Base-by-base conservation (phyloP, 2,888 invertebrate species). In the Polymixis lichenea region DNA sequence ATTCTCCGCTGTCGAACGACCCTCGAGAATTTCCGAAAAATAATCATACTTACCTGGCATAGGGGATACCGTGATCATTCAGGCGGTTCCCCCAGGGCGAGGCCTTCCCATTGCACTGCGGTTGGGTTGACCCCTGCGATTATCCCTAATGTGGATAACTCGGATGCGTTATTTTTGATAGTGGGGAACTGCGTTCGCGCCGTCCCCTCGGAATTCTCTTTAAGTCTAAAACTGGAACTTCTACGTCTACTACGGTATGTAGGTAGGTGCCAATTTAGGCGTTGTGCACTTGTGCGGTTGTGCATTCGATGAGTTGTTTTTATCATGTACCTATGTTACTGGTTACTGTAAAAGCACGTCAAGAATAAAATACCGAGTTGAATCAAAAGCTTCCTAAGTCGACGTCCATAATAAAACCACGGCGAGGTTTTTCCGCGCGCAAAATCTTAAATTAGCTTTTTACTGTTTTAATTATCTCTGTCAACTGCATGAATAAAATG, bases 21-120 rank as follows among this genome's bases (percentile, higher is more conserved):
- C 19, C 25, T 65, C 46, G 25, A 7, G 7, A 25, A 46, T 8
- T 65, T 65, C 2, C 7, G 8, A 8, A 0, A 0, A 2, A 0
- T 28, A 46, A 0, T 49, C 49, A 49, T 65, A 65, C 46, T 65
- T 65, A 65, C 65, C 46, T 65, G 72, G 72, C 75, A 65, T 64
- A 72, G 66, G 78, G 43, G 71, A 71, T 25, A 66, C 75, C 75
- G 72, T 75, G 72, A 75, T 75, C 75, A 75, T 0, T 5, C 19
- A 72, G 75, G 75, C 75, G 75, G 75, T 75, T 65, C 72, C 75
- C 75, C 75, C 75, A 75, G 75, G 75, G 72, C 72, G 75, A 75
- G 75, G 65, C 64, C 64, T 51, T 58, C n/a, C 72, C 75, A 75
- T 75, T 75, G 75, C 72, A 75, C 75, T 65, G 75, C 75, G 75